phyloP scores from a whole-genome alignment of 2,888 invertebrate species.

The Pyrrhia umbra region DNA sequence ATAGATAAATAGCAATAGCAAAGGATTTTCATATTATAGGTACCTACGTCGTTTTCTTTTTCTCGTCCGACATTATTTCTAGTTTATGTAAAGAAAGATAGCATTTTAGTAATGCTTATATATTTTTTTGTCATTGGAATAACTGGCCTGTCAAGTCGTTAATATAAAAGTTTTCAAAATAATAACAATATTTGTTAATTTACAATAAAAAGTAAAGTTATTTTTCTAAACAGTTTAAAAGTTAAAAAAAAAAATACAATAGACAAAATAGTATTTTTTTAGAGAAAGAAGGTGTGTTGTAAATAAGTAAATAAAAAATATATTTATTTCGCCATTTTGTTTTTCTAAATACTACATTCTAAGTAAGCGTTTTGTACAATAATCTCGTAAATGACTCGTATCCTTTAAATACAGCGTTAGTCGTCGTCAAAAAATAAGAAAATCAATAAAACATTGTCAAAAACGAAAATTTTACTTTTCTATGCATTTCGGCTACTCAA shows the following conservation, averaged over 20 bases:
- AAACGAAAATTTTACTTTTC: slow-evolving; percentile 30
- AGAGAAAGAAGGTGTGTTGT: background rate
- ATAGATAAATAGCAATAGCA: slow-evolving; percentile 23
- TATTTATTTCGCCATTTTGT: slow-evolving; percentile 36
- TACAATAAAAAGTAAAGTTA: background rate
- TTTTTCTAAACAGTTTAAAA: slow-evolving; percentile 2
- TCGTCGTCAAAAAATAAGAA: slow-evolving; percentile 63
- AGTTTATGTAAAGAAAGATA: background rate
- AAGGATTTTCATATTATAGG: slow-evolving; percentile 6
- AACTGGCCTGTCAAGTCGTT: slow-evolving; percentile 33
- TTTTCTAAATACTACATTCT: slow-evolving; percentile 50
- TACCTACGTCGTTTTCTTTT: slow-evolving; percentile 18
- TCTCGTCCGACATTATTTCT: slow-evolving; percentile 42
- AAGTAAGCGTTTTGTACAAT: slow-evolving; percentile 66
- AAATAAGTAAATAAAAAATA: background rate
- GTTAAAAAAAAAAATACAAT: slow-evolving; percentile 8
- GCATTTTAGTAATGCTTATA: background rate
- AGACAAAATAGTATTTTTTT: background rate
- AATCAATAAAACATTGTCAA: slow-evolving; percentile 17
- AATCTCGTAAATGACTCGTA: slow-evolving; percentile 66
- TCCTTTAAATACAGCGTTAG: slow-evolving; percentile 73
- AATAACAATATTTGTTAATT: slow-evolving; percentile 5
- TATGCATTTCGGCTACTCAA: background rate
- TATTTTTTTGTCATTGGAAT: background rate
- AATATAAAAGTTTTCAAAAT: slow-evolving; percentile 2